Conservation (phyloP, 2,888 invertebrate species). For the Agrotis puta region DNA sequence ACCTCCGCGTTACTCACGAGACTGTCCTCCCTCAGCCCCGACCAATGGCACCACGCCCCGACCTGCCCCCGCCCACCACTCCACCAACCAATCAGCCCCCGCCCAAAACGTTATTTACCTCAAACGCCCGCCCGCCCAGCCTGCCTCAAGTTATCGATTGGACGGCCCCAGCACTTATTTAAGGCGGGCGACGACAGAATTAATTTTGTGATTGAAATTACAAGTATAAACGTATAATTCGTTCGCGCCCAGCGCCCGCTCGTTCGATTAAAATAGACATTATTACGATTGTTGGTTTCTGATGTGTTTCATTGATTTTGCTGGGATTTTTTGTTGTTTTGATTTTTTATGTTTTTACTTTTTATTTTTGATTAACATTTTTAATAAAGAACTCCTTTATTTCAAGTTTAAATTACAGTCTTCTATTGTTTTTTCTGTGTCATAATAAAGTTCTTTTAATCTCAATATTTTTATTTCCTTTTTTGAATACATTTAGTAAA, state of each 20-base stretch:
- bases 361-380: background rate
- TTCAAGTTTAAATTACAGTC: no score
- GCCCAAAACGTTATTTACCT: conserved; percentile 87
- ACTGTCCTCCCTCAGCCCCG: conserved; percentile 61
- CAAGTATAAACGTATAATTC: conserved; percentile 83
- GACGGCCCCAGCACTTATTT: conserved; percentile 86
- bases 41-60: conserved; percentile 75
- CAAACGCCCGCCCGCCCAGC: conserved; percentile 83
- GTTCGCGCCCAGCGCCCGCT: conserved; percentile 74
- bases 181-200: conserved; percentile 85
- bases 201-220: conserved; percentile 90
- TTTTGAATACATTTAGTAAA: background rate
- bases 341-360: conserved; percentile 20
- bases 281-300: conserved; percentile 70
- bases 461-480: no score
- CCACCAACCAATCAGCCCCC: conserved; percentile 73
- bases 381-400: no score
- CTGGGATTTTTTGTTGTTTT: conserved; percentile 23
- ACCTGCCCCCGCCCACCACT: conserved; percentile 69
- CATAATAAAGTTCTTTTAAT: background rate
- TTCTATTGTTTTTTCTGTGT: no score
- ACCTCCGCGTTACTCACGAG: conserved; percentile 41
- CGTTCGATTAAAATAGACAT: conserved; percentile 82
- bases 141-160: conserved; percentile 87
- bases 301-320: conserved; percentile 64